Percentiles rank a stretch among this genome's conserved stretches.
These are phyloP conservation scores for Acleris sparsana DNA, from an alignment of 2,888 invertebrate species.

Conservation along the genomic window DNA sequence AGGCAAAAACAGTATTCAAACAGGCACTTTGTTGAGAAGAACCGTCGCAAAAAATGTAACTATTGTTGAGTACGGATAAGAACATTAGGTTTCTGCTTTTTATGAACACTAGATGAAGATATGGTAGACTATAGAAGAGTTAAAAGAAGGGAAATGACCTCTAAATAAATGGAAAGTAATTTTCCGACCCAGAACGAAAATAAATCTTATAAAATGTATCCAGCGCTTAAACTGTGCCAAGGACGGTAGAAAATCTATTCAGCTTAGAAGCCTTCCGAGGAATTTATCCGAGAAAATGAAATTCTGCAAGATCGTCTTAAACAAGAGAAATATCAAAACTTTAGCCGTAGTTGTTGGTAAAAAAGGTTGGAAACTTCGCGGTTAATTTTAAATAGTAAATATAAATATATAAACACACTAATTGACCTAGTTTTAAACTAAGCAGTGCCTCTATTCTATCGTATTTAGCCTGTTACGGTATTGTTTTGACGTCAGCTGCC, in stretches of 20 bases:
- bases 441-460: no score
- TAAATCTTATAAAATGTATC: conserved; percentile 10
- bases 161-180: not conserved
- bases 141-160: not conserved
- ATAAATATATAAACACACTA: no score
- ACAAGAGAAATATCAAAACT: conserved; percentile 12
- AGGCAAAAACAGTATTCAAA: no score
- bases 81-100: no score
- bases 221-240: conserved; percentile 11
- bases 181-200: not conserved
- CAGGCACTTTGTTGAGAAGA: no score
- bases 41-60: no score
- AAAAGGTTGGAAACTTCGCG: conserved; percentile 3
- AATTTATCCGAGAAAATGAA: conserved; percentile 30
- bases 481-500: no score
- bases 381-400: not conserved
- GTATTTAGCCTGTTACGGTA: no score
- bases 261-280: conserved; percentile 21
- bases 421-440: no score
- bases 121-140: no score
- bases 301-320: conserved; percentile 2
- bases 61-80: no score
- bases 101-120: no score
- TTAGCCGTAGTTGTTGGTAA: not conserved
- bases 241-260: conserved; percentile 7